These are phyloP conservation scores for Amyelois transitella DNA, from an alignment of 1,140 invertebrate genomes.

Conservation along the genomic window DNA sequence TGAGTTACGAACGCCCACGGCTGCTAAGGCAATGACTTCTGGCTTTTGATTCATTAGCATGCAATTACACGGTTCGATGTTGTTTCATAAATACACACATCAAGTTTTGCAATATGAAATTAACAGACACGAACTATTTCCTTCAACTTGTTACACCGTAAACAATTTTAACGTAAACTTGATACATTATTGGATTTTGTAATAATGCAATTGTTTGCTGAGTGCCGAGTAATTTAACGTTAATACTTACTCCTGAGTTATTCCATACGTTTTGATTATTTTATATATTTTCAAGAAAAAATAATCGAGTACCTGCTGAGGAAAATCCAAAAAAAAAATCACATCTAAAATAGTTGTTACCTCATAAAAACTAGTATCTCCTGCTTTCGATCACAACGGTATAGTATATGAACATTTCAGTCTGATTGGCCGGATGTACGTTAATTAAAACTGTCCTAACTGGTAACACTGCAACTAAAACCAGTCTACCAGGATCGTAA, in stretches of 20 bases:
- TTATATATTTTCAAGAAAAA: neutral
- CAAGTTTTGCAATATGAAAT: conserved; percentile 12
- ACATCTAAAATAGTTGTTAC: neutral
- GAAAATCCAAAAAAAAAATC: neutral
- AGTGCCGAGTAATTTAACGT: too few relatives aligned
- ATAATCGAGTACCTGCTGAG: neutral
- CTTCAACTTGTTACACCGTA: neutral
- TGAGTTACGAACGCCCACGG: conserved; percentile 60
- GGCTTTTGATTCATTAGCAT: conserved; percentile 39
- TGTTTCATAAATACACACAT: conserved; percentile 13
- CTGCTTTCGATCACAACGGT: conserved; percentile 23
- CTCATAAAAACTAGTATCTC: neutral
- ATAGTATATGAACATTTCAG: conserved; percentile 21
- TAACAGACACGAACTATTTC: neutral
- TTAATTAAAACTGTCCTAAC: conserved; percentile 37
- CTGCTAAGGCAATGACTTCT: conserved; percentile 45
- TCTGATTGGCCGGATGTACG: conserved; percentile 31
- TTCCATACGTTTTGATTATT: too few relatives aligned
- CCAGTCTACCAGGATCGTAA: conserved; percentile 19
- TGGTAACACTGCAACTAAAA: conserved; percentile 13
- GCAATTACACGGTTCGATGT: conserved; percentile 18
- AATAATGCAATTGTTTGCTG: too few relatives aligned
- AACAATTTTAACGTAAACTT: neutral
- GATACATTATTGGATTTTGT: too few relatives aligned
- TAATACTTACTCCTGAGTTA: too few relatives aligned